Percentiles rank a stretch among this genome's conserved stretches.
These are phyloP conservation scores for Mobula birostris DNA, from an alignment of 2,113 vertebrate genomes.

Conservation along the genomic window DNA sequence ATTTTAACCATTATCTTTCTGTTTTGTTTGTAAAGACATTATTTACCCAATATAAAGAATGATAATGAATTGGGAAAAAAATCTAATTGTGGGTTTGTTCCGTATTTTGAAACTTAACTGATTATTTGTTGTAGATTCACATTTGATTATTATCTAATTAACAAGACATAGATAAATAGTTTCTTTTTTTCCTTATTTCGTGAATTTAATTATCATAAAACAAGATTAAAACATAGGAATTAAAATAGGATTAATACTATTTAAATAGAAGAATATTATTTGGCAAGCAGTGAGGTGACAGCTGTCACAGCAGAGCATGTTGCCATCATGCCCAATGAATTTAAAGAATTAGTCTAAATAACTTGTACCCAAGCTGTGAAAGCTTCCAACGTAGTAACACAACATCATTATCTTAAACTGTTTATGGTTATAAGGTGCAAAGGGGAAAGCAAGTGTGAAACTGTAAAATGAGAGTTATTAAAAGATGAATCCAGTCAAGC, in stretches of 20 bases:
- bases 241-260: constrained; percentile 10
- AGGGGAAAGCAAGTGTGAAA: not conserved
- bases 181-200: not conserved
- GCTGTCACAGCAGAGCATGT: constrained; percentile 1
- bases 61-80: not conserved
- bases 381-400: not conserved
- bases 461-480: not conserved
- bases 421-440: not conserved
- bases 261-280: not conserved
- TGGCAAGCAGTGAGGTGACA: constrained; percentile 8
- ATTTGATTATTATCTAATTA: not conserved
- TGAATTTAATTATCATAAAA: too few relatives aligned
- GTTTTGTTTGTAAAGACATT: not conserved
- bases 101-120: not conserved
- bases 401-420: not conserved
- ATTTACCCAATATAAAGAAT: not conserved
- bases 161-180: not conserved
- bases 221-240: not conserved
- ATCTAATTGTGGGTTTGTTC: not conserved
- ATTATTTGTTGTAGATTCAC: not conserved
- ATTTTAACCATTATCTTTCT: not conserved
- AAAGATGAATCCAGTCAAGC: not conserved
- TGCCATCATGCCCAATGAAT: constrained; percentile 3
- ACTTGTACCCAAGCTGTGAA: not conserved
- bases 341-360: not conserved